Base-by-base conservation (phyloP, 1,140 invertebrate species). In the Aphis gossypii region DNA sequence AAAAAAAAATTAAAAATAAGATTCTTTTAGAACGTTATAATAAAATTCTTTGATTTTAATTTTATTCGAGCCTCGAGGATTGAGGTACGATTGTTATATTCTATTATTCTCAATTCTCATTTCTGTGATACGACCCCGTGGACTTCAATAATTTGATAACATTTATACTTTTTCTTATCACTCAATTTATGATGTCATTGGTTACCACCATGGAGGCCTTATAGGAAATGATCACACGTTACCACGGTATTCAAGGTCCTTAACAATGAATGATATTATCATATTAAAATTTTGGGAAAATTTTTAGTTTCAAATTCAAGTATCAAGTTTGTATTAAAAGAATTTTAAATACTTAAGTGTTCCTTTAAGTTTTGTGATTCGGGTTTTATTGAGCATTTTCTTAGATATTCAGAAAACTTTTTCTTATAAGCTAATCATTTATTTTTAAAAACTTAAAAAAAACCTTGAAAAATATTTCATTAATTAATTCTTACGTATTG, bases 251-350 rank as follows among this genome's bases (percentile, higher is more conserved):
- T 68, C 89, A 90, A 68, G 38, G 54, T 68, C 60, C n/a, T 44
- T 90, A 44, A 44, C 89, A 90, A 60, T 23, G 41, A 90, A 68
- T 60, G 54, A 46, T 90, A 76, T n/a, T 76, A 90, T 90, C 51
- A 90, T 41, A 68, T 44, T 68, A 90, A 60, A 90, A 60, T 68
- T 68, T 54, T 89, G 1, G 23, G 38, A 68, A 90, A 68, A 44
- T 44, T 90, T 90, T 90, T 68, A 44, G 60, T 76, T 68, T n/a
- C 60, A 18, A 41, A 41, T 41, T 41, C 38, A 41, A 90, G 25
- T 68, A 2, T 41, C 38, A 41, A 90, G 25, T 68, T 90, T 68
- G 54, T 68, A 60, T 60, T 6, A n/a, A 68, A 90, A 68, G 5
- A 68, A 68, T n/a, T 14, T 68, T 68, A 30, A 68, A 76, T 76